Evolutionary conservation across 2,113 vertebrate genomes (phyloP).

Genomic region (Channa maculata): DNA sequence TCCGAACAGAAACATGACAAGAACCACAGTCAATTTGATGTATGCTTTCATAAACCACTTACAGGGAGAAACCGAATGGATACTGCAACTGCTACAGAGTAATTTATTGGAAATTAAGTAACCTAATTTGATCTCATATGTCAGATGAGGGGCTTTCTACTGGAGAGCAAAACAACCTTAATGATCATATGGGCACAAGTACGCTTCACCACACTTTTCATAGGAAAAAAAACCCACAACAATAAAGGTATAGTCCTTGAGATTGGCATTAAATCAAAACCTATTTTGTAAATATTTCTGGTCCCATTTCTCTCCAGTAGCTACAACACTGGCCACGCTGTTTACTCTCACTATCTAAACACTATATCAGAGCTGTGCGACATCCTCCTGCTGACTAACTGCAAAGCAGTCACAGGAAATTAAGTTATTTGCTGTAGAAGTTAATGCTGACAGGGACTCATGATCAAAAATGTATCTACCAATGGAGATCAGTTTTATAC

Average conservation of each 20-base stretch:
- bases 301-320: not conserved
- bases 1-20: conserved; percentile 1
- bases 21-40: not conserved
- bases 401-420: too few relatives aligned
- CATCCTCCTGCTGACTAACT: too few relatives aligned
- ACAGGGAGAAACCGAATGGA: not conserved
- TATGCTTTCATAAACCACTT: conserved; percentile 17
- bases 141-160: not conserved
- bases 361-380: not conserved
- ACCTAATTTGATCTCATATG: not conserved
- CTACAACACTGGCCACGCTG: not conserved
- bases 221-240: not conserved
- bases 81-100: conserved; percentile 2
- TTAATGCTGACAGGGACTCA: too few relatives aligned
- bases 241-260: not conserved
- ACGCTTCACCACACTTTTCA: not conserved
- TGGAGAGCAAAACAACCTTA: not conserved
- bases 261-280: not conserved
- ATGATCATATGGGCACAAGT: not conserved
- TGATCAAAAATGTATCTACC: too few relatives aligned
- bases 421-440: too few relatives aligned
- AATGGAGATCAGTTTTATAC: too few relatives aligned
- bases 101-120: not conserved
- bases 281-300: not conserved
- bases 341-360: not conserved